Evolutionary conservation across 2,797 vertebrate genomes (phyloP).

Genomic region (Okamejei kenojei): DNA sequence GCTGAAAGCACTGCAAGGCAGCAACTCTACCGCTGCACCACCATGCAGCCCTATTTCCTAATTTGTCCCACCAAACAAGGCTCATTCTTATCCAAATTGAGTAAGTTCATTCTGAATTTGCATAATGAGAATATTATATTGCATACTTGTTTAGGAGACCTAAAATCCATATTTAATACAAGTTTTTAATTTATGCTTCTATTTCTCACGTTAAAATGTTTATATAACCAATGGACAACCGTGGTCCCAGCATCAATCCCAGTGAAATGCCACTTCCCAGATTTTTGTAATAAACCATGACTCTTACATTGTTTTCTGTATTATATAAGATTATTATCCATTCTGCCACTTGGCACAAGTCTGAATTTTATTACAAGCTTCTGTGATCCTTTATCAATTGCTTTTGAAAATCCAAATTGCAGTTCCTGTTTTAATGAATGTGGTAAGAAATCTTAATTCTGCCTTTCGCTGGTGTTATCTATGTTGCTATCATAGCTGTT

Average conservation of each 20-base stretch:
- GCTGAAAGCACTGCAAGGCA: too few species aligned
- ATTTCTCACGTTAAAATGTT: background rate
- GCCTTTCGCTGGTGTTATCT: background rate
- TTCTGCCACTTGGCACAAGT: background rate
- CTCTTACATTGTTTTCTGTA: background rate
- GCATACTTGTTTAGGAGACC: background rate
- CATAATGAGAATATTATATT: background rate
- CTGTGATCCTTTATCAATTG: background rate
- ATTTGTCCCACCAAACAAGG: background rate
- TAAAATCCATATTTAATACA: background rate
- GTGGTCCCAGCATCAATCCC: background rate
- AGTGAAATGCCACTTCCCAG: background rate
- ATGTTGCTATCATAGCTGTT: too few species aligned
- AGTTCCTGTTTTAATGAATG: background rate
- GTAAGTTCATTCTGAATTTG: too few species aligned
- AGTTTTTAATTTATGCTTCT: background rate
- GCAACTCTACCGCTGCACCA: too few species aligned
- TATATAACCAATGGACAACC: background rate
- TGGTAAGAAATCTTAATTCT: background rate
- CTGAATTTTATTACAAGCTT: too few species aligned
- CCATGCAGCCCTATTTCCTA: background rate
- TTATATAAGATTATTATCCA: background rate
- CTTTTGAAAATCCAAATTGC: background rate
- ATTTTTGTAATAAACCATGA: background rate
- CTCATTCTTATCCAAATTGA: background rate